These are phyloP conservation scores for Mormyrus hasselquistii DNA, from an alignment of 2,797 vertebrate species.

Conservation along the genomic window DNA sequence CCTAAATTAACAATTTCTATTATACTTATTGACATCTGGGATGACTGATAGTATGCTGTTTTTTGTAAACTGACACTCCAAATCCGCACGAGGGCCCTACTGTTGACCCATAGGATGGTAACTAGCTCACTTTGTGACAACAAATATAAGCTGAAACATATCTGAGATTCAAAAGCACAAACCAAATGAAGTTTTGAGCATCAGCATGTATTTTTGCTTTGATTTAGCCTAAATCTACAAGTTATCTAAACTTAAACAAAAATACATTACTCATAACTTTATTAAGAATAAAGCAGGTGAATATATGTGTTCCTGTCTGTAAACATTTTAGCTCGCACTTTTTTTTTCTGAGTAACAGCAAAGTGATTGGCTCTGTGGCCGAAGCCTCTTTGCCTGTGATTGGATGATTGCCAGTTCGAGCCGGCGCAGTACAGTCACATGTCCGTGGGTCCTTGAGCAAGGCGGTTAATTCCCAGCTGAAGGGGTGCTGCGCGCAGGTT, in stretches of 20 bases:
- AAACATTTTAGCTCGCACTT: background rate
- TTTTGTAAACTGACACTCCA: background rate
- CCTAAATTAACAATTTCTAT: background rate
- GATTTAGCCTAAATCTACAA: background rate
- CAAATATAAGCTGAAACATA: background rate
- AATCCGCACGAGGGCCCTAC: background rate
- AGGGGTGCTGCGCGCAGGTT: background rate
- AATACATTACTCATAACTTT: background rate
- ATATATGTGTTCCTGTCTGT: background rate
- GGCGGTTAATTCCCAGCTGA: background rate
- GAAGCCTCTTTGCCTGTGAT: background rate
- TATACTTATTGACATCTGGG: background rate
- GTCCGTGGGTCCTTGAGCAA: background rate
- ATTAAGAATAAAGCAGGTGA: background rate
- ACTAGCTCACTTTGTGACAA: background rate
- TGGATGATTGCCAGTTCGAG: background rate
- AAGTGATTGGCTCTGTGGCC: background rate
- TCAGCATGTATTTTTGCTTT: background rate
- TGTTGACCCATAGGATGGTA: background rate
- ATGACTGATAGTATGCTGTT: background rate
- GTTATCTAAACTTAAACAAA: background rate
- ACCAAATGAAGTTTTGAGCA: background rate
- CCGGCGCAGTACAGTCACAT: background rate
- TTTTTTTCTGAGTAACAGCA: background rate
- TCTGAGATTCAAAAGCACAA: background rate